phyloP scores from a whole-genome alignment of 2,113 vertebrate genomes.

The Eublepharis macularius region DNA sequence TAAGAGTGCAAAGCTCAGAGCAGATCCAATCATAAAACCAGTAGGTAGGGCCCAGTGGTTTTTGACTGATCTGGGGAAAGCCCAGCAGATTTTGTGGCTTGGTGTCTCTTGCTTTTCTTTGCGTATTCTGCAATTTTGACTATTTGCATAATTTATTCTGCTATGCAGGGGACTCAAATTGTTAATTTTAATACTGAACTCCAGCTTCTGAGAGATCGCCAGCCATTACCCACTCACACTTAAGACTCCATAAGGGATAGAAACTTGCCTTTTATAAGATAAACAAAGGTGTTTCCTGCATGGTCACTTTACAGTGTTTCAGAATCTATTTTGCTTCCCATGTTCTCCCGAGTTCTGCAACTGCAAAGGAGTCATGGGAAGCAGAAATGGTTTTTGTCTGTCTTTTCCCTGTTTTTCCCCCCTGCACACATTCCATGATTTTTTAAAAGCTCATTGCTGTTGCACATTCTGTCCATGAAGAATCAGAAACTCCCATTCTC shows the following conservation, averaged over 20 bases:
- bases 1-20: too few relatives aligned
- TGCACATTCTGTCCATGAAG: too few relatives aligned
- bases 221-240: too few relatives aligned
- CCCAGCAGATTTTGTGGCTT: neutral
- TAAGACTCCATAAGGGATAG: neutral
- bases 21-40: too few relatives aligned
- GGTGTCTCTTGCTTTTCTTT: neutral
- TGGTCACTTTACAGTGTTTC: too few relatives aligned
- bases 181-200: neutral
- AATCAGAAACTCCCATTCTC: too few relatives aligned
- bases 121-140: neutral
- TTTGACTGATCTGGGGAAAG: neutral
- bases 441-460: too few relatives aligned
- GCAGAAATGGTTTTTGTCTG: neutral
- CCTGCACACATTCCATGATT: too few relatives aligned
- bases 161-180: neutral
- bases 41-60: neutral
- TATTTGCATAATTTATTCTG: neutral
- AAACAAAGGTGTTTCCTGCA: too few relatives aligned
- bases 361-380: neutral
- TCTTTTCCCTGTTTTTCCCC: too few relatives aligned
- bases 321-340: too few relatives aligned
- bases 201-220: neutral
- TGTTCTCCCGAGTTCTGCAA: too few relatives aligned
- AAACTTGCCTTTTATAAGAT: neutral